Evolutionary conservation across 2,888 invertebrate species (phyloP).

Genomic region (Melipona bicolor): DNA sequence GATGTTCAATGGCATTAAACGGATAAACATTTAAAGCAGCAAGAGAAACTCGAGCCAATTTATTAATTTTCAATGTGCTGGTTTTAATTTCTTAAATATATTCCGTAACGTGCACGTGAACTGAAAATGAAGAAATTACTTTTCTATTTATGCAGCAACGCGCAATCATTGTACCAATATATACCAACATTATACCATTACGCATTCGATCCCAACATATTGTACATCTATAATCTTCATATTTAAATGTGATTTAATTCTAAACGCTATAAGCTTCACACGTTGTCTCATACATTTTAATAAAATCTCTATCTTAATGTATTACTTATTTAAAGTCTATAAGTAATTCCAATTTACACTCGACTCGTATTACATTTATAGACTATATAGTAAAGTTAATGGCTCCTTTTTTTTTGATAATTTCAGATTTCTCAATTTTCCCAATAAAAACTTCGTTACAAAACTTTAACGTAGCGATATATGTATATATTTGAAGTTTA

Average conservation of each 20-base stretch:
- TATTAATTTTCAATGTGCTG: no score
- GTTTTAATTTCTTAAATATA: neutral
- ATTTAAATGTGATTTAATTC: constrained; percentile 2
- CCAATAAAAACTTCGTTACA: neutral
- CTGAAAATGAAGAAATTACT: neutral
- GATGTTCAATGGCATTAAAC: neutral
- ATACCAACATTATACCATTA: neutral
- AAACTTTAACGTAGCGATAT: neutral
- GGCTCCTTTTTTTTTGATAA: neutral
- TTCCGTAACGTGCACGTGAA: neutral
- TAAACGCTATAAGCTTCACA: constrained; percentile 12
- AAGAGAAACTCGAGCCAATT: no score
- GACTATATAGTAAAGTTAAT: constrained; percentile 18
- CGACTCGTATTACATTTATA: constrained; percentile 25
- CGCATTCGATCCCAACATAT: neutral
- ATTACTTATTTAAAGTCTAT: neutral
- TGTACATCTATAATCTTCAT: neutral
- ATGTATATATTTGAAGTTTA: neutral
- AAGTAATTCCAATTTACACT: constrained; percentile 21
- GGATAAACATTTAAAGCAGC: neutral
- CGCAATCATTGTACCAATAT: neutral
- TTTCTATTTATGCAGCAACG: neutral
- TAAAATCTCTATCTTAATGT: constrained; percentile 17
- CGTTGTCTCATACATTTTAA: neutral
- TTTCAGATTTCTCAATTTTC: neutral